A percentile compares a stretch with the other conserved stretches of the same genome.
These are phyloP conservation scores for Hedya salicella DNA, from an alignment of 2,888 invertebrate species.

Conservation along the genomic window DNA sequence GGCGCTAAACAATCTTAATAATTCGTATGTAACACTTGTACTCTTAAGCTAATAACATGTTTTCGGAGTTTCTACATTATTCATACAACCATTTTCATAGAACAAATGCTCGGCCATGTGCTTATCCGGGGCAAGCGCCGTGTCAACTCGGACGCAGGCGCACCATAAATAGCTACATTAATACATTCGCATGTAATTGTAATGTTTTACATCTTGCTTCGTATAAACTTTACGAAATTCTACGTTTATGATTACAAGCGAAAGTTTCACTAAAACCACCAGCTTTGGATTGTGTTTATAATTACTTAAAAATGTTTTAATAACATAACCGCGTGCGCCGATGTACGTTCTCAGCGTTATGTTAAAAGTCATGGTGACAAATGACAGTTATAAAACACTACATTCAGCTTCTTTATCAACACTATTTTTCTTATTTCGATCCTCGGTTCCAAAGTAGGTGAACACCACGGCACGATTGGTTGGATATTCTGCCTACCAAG, in stretches of 20 bases:
- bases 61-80: conserved; percentile 33
- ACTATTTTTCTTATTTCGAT: conserved; percentile 3
- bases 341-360: conserved; percentile 9
- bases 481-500: too few relatives aligned
- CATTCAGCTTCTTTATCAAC: neutral
- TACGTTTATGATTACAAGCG: conserved; percentile 55
- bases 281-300: conserved; percentile 45
- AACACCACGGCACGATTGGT: too few relatives aligned
- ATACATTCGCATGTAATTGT: conserved; percentile 15
- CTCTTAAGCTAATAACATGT: conserved; percentile 13
- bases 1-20: conserved; percentile 4
- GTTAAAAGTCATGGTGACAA: conserved; percentile 22
- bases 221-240: conserved; percentile 51
- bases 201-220: conserved; percentile 18
- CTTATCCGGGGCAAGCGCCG: conserved; percentile 30
- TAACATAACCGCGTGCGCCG: conserved; percentile 10
- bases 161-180: neutral
- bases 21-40: conserved; percentile 21
- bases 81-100: conserved; percentile 19
- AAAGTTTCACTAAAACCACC: conserved; percentile 37
- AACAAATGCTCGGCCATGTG: conserved; percentile 21
- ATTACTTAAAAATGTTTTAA: conserved; percentile 41
- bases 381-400: conserved; percentile 1
- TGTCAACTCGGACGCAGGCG: conserved; percentile 17
- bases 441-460: neutral